Evolutionary conservation across 2,797 vertebrate species (phyloP).

Genomic region (Antrozous pallidus): DNA sequence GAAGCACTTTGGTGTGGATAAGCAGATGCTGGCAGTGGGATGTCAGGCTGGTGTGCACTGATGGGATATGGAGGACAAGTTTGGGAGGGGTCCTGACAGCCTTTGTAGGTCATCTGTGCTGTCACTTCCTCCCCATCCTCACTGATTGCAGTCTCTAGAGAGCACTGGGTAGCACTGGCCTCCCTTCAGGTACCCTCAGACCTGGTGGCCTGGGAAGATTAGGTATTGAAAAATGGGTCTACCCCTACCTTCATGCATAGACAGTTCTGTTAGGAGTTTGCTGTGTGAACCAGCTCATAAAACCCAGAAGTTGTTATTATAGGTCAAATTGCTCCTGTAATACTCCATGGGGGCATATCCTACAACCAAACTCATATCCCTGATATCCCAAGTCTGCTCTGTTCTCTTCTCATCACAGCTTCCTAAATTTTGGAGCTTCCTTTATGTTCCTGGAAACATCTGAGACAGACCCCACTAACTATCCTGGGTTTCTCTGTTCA

Average conservation of each 20-base stretch:
- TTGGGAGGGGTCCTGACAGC: no score
- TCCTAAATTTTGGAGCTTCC: neutral
- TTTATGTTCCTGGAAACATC: neutral
- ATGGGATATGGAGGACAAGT: no score
- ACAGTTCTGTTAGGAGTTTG: neutral
- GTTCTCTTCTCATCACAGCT: neutral
- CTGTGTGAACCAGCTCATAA: neutral
- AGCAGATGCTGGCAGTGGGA: neutral
- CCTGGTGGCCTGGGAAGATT: no score
- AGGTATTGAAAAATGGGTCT: neutral
- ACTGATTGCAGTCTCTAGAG: neutral
- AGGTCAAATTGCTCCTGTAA: neutral
- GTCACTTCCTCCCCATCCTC: neutral
- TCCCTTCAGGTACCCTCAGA: neutral
- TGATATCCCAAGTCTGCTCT: neutral
- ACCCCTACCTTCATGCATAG: rapidly evolving
- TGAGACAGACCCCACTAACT: neutral
- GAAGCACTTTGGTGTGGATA: neutral
- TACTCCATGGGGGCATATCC: rapidly evolving
- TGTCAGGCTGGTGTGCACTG: neutral
- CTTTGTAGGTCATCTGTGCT: neutral
- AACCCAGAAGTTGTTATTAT: neutral
- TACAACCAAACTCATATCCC: neutral
- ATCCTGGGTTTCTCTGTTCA: neutral
- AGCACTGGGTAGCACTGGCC: neutral